Conservation (phyloP, 2,113 vertebrate species). For the Notothenia rossii region DNA sequence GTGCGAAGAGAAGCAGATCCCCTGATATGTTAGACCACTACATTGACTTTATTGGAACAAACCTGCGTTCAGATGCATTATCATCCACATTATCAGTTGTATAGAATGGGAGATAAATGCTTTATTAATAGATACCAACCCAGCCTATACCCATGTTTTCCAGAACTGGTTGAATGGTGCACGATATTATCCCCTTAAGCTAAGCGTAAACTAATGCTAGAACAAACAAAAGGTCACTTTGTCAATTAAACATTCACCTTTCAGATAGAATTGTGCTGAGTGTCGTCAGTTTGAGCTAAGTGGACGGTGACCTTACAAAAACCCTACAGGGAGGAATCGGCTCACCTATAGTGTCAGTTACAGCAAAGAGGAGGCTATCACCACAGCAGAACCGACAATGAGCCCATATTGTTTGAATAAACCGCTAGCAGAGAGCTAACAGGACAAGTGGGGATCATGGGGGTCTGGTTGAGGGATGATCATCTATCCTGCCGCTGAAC, state of each 20-base stretch:
- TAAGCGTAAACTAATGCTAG: constrained; percentile 33
- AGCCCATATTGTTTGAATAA: constrained; percentile 24
- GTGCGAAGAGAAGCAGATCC: constrained; percentile 1
- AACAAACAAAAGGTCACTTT: constrained; percentile 56
- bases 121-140: neutral
- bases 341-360: constrained; percentile 31
- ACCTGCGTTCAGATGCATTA: neutral
- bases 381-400: constrained; percentile 37
- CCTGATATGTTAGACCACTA: neutral
- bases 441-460: constrained; percentile 10
- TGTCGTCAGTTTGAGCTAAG: constrained; percentile 47
- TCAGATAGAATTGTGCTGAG: constrained; percentile 64
- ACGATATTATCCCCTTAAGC: neutral
- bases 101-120: neutral
- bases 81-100: too few relatives aligned
- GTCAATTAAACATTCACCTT: constrained; percentile 61
- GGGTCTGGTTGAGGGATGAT: constrained; percentile 48
- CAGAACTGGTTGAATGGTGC: neutral
- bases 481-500: constrained; percentile 52
- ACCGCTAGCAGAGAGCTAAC: constrained; percentile 6
- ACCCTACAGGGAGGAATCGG: constrained; percentile 37
- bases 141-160: neutral
- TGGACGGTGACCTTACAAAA: constrained; percentile 70
- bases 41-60: constrained; percentile 16
- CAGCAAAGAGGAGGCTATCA: constrained; percentile 33